phyloP scores from a whole-genome alignment of 1,140 invertebrate species.

The Forficula auricularia region DNA sequence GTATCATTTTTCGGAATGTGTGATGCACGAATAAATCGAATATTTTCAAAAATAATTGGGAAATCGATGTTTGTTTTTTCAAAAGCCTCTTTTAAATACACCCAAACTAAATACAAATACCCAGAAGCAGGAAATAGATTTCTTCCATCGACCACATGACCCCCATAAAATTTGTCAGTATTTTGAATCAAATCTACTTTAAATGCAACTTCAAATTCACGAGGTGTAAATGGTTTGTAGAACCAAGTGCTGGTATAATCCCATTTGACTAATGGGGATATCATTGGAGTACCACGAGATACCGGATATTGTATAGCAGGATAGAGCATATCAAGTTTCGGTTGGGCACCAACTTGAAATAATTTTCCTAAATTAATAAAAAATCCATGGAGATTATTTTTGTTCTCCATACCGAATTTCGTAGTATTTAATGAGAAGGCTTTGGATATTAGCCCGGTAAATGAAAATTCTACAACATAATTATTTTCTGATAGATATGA shows the following conservation, averaged over 20 bases:
- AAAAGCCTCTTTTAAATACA: constrained; percentile 13
- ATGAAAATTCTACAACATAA: too few relatives aligned
- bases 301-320: constrained; percentile 50
- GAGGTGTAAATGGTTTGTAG: not conserved
- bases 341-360: constrained; percentile 29
- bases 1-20: constrained; percentile 29
- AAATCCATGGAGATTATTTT: not conserved
- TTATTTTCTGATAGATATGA: too few relatives aligned
- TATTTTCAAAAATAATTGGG: constrained; percentile 37
- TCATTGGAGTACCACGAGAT: constrained; percentile 48
- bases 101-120: too few relatives aligned
- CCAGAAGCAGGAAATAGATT: constrained; percentile 10
- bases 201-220: not conserved
- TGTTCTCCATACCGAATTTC: too few relatives aligned
- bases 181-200: constrained; percentile 10
- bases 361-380: constrained; percentile 18
- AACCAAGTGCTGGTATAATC: constrained; percentile 38
- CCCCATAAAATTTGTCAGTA: constrained; percentile 45
- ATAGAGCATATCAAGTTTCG: constrained; percentile 33
- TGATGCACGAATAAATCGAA: constrained; percentile 39
- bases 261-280: constrained; percentile 51
- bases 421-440: not conserved
- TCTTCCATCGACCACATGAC: constrained; percentile 69
- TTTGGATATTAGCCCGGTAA: too few relatives aligned
- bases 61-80: constrained; percentile 42